These are phyloP conservation scores for Elgaria multicarinata DNA, from an alignment of 2,113 vertebrate genomes.

Conservation along the genomic window DNA sequence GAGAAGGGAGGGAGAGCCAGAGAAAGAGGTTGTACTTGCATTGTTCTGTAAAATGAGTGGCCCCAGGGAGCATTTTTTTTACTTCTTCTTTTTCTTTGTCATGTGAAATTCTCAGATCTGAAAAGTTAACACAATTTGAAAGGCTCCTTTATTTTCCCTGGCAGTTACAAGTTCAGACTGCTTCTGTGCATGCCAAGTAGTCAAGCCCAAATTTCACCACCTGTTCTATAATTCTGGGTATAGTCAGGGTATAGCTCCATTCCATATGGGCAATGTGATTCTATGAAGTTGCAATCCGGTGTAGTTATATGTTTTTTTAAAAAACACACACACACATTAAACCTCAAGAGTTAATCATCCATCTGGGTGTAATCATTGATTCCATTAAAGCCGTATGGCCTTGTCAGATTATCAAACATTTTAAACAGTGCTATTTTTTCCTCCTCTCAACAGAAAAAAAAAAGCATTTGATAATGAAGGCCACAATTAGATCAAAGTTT, in stretches of 20 bases:
- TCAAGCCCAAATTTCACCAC: constrained; percentile 83
- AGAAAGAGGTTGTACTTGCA: background rate
- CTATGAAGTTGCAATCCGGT: constrained; percentile 86
- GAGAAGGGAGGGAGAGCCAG: background rate
- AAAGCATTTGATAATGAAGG: constrained; percentile 76
- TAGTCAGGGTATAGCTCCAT: constrained; percentile 84
- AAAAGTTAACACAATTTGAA: constrained; percentile 77
- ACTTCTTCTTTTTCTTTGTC: constrained; percentile 59
- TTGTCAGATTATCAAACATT: constrained; percentile 87
- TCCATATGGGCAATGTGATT: constrained; percentile 87
- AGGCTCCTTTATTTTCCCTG: constrained; percentile 72
- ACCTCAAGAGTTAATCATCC: constrained; percentile 86
- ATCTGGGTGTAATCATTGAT: constrained; percentile 88
- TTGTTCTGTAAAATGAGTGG: constrained; percentile 12
- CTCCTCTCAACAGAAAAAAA: constrained; percentile 68
- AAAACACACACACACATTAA: constrained; percentile 68
- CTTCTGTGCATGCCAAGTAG: constrained; percentile 83
- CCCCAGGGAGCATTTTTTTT: constrained; percentile 27
- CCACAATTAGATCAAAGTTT: constrained; percentile 68
- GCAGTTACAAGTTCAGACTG: constrained; percentile 79
- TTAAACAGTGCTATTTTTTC: constrained; percentile 73
- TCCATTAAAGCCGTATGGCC: constrained; percentile 89
- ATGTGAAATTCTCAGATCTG: constrained; percentile 67
- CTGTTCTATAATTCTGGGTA: constrained; percentile 85
- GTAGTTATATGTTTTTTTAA: constrained; percentile 75